phyloP scores from a whole-genome alignment of 2,888 invertebrate species.

The Pheosia tremula region DNA sequence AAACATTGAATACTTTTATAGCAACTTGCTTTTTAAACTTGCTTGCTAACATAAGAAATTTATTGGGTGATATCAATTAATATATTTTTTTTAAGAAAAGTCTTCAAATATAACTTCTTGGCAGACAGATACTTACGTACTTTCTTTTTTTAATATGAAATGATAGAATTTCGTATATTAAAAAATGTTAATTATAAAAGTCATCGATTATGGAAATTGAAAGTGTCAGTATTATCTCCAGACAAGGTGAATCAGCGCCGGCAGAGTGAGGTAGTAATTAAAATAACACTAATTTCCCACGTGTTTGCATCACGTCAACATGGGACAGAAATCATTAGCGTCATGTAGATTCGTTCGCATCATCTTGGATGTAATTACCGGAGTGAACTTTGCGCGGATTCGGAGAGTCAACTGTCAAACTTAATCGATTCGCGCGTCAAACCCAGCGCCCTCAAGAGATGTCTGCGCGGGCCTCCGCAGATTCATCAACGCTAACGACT shows the following conservation, averaged over 20 bases:
- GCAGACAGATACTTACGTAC: slow-evolving; percentile 21
- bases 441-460: slow-evolving; percentile 51
- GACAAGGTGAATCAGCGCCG: slow-evolving; percentile 43
- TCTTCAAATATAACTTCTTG: slow-evolving; percentile 5
- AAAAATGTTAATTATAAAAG: slow-evolving; percentile 44
- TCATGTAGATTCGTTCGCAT: slow-evolving; percentile 56
- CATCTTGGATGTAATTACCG: slow-evolving; percentile 62
- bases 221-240: slow-evolving; percentile 43
- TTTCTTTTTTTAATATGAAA: slow-evolving; percentile 16
- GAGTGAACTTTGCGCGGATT: slow-evolving; percentile 64
- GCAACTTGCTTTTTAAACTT: background rate
- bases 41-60: no score
- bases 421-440: slow-evolving; percentile 76
- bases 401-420: slow-evolving; percentile 71
- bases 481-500: slow-evolving; percentile 66
- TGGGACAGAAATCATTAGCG: slow-evolving; percentile 77
- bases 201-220: slow-evolving; percentile 56
- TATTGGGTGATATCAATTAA: no score
- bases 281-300: slow-evolving; percentile 62
- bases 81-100: no score
- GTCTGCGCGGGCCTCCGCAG: slow-evolving; percentile 52
- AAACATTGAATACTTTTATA: slow-evolving; percentile 11
- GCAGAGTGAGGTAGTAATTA: slow-evolving; percentile 53
- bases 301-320: slow-evolving; percentile 64
- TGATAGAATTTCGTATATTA: slow-evolving; percentile 22